Percentiles rank a stretch among this genome's conserved stretches.
Conservation (phyloP, 2,797 vertebrate species). For the Peromyscus aztecus region DNA sequence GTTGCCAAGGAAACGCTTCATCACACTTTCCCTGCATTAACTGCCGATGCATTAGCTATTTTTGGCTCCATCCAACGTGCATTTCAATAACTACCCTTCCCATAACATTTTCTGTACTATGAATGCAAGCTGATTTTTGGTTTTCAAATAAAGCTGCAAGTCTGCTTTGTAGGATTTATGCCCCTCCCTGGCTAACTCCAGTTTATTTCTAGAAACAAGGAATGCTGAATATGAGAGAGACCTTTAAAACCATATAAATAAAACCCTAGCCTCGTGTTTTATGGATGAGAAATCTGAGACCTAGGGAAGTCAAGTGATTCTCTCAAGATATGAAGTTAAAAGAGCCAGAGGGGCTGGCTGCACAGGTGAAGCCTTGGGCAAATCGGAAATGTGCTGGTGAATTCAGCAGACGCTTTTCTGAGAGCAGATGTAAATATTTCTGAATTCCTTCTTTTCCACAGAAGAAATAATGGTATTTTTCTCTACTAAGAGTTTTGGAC, state of each 20-base stretch:
- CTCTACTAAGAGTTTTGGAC: background rate
- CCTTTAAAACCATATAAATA: background rate
- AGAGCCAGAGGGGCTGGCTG: background rate
- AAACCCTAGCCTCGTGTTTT: background rate
- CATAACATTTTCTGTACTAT: conserved; percentile 40
- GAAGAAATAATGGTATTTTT: conserved; percentile 36
- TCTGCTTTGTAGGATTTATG: background rate
- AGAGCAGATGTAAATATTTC: background rate
- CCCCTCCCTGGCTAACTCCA: background rate
- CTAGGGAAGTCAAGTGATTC: background rate
- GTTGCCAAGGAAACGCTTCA: conserved; percentile 71
- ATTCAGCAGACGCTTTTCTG: background rate
- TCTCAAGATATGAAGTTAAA: background rate
- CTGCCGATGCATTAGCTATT: conserved; percentile 68
- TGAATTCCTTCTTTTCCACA: conserved; percentile 14
- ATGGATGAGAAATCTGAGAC: conserved; percentile 22
- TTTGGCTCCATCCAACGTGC: conserved; percentile 61
- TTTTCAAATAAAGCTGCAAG: conserved; percentile 57
- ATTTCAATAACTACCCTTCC: conserved; percentile 61
- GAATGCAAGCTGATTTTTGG: conserved; percentile 48
- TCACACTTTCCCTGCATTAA: conserved; percentile 55
- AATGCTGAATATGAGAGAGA: conserved; percentile 7
- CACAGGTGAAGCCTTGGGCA: background rate
- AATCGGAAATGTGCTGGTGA: background rate
- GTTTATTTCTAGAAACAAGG: conserved; percentile 64